phyloP scores from a whole-genome alignment of 2,113 vertebrate species.

The Myxocyprinus asiaticus region DNA sequence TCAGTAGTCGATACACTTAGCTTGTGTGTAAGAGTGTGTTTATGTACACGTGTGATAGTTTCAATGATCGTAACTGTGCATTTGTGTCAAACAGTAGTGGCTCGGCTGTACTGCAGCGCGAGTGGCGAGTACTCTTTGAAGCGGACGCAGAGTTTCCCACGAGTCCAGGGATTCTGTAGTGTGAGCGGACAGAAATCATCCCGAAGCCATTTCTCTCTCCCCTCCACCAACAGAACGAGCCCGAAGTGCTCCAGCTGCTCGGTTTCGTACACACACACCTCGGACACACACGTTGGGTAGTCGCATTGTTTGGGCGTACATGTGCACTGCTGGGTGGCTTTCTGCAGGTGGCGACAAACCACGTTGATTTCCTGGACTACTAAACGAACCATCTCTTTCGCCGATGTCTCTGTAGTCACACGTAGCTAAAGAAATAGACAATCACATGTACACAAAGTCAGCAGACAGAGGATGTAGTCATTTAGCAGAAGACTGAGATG shows the following conservation, averaged over 20 bases:
- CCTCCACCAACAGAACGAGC: slow-evolving; percentile 78
- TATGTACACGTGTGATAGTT: too few species aligned
- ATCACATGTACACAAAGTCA: neutral
- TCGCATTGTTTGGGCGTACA: slow-evolving; percentile 67
- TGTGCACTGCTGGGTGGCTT: slow-evolving; percentile 52
- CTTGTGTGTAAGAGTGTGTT: too few species aligned
- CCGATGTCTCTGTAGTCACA: slow-evolving; percentile 78
- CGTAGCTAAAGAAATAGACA: slow-evolving; percentile 75
- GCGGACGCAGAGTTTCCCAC: slow-evolving; percentile 83
- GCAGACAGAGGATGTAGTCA: neutral
- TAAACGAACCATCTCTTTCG: slow-evolving; percentile 82
- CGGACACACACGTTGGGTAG: slow-evolving; percentile 66
- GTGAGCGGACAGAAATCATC: slow-evolving; percentile 83
- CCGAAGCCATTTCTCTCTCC: slow-evolving; percentile 84
- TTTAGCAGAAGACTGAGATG: too few species aligned
- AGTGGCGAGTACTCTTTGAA: slow-evolving; percentile 86
- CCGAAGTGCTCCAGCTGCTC: slow-evolving; percentile 87
- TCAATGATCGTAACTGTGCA: neutral
- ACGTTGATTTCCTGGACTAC: slow-evolving; percentile 87
- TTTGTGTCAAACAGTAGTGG: slow-evolving; percentile 80
- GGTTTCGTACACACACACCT: slow-evolving; percentile 69
- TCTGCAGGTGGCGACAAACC: slow-evolving; percentile 69
- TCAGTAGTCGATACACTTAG: too few species aligned
- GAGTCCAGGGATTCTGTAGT: slow-evolving; percentile 79
- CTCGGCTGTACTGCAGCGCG: slow-evolving; percentile 78